Evolutionary conservation across 1,140 invertebrate species (phyloP), one percentile per base, ranked within the genome.

Genomic region (Pseudomyrmex cubaensis): DNA sequence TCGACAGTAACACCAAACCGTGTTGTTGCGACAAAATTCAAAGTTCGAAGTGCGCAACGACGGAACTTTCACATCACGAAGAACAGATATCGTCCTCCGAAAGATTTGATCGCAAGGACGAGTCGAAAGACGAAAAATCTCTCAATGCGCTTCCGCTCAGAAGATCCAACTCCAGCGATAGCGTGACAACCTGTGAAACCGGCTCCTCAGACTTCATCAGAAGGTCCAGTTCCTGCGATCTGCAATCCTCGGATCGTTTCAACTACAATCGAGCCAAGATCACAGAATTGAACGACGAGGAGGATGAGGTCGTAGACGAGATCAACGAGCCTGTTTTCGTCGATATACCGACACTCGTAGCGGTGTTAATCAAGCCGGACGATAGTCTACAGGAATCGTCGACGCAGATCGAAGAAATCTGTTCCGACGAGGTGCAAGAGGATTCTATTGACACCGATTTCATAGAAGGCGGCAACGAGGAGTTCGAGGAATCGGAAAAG

Each of bases 321-420:
- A 86, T 91, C n/a, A 85, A 92, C 67, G 88, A 91, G 50, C 85
- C 90, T 2, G 91, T 87, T 10, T 91, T 92, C 83, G 92, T 93
- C 35, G 91, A 93, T 76, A 92, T 92, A 62, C 91, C 91, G 8
- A 93, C 92, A 0, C 52, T 93, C 17, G 92, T 93, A 5, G 91
- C 91, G 0, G 92, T 93, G 12, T 64, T 93, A 50, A 93, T 93
- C 73, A 92, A 92, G 25, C 91, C 92, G 0, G 91, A 93, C 35
- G 66, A 92, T 17, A 87, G 35, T 57, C 63, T 83, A 10, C 80
- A 88, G 25, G 74, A 67, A 2, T 63, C 82, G 3, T 75, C 86
- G 0, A 52, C 84, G 20, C 91, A 90, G 72, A 92, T 93, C 67
- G 92, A 93, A 64, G 92, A 92, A 61, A 91, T 93, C 10, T 90